Evolutionary conservation across 2,888 invertebrate genomes (phyloP).

Genomic region (Limnephilus lunatus): DNA sequence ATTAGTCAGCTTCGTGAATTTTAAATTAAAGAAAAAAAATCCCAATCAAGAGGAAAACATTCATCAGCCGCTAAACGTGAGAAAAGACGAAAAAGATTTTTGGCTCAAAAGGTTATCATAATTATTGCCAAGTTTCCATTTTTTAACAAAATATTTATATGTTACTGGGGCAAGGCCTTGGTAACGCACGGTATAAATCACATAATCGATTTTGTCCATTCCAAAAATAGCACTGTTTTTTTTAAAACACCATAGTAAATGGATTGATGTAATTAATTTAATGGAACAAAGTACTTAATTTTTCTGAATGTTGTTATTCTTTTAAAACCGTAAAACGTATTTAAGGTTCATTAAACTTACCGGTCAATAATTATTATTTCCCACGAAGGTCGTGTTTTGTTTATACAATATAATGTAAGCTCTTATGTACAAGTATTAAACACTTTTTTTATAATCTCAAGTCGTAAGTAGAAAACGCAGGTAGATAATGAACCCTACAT

Average conservation of each 20-base stretch:
- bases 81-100: not conserved
- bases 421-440: too few species aligned
- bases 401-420: too few species aligned
- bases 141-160: not conserved
- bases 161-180: not conserved
- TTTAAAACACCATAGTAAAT: not conserved
- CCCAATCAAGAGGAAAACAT: not conserved
- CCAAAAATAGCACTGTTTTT: not conserved
- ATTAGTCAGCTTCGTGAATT: too few species aligned
- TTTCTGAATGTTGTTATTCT: not conserved
- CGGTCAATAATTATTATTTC: not conserved
- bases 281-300: not conserved
- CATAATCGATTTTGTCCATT: not conserved
- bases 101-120: not conserved
- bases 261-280: not conserved
- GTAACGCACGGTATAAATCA: not conserved
- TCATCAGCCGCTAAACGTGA: not conserved
- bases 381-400: not conserved
- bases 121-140: not conserved
- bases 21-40: too few species aligned
- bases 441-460: not conserved
- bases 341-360: not conserved
- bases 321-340: not conserved
- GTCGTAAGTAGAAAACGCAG: not conserved
- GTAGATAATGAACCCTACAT: not conserved